A percentile compares a stretch with the other conserved stretches of the same genome.
phyloP scores from a whole-genome alignment of 2,888 invertebrate species.

The Resseliella maxima region DNA sequence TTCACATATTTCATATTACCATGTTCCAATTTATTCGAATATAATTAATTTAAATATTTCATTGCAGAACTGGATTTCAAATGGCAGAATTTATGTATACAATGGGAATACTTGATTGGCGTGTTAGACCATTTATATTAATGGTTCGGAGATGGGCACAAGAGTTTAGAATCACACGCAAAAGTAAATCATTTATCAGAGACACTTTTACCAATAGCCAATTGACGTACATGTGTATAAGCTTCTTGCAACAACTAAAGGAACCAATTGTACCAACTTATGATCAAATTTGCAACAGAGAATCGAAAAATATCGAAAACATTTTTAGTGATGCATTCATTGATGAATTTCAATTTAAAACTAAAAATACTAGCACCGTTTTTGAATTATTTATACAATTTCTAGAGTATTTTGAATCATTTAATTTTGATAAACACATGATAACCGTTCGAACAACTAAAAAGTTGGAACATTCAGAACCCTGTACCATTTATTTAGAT shows the following conservation, averaged over 20 bases:
- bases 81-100: slow-evolving; percentile 85
- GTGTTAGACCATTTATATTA: slow-evolving; percentile 82
- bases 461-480: slow-evolving; percentile 77
- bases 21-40: no score
- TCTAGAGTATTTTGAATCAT: slow-evolving; percentile 83
- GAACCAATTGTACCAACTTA: slow-evolving; percentile 75
- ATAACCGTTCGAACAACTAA: slow-evolving; percentile 80
- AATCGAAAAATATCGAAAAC: no score
- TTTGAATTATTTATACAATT: slow-evolving; percentile 79
- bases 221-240: slow-evolving; percentile 82
- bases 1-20: no score
- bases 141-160: slow-evolving; percentile 86
- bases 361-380: slow-evolving; percentile 69
- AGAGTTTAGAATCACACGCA: slow-evolving; percentile 75
- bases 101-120: slow-evolving; percentile 76
- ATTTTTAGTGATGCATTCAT: no score
- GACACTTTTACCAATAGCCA: slow-evolving; percentile 91
- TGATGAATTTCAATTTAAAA: slow-evolving; percentile 68
- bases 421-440: slow-evolving; percentile 80
- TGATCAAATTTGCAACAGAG: no score
- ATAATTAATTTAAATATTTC: no score
- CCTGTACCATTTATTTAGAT: slow-evolving; percentile 76
- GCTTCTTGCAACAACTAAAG: slow-evolving; percentile 78
- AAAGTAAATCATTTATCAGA: no score
- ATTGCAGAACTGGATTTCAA: slow-evolving; percentile 82